These are phyloP conservation scores for Aphaenogaster floridana DNA, from an alignment of 1,140 invertebrate species.

Conservation along the genomic window DNA sequence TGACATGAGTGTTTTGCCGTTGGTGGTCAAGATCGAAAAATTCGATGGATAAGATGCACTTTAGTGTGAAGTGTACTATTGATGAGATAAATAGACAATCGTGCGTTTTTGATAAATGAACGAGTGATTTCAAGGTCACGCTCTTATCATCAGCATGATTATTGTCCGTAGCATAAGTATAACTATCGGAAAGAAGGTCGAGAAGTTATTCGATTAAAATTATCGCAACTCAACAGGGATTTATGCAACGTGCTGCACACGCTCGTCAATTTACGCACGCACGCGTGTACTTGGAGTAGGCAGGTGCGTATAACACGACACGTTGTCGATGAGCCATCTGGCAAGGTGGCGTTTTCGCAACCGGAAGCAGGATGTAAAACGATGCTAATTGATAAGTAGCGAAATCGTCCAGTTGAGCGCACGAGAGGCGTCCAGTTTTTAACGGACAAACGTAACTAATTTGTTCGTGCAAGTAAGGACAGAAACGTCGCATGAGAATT, in stretches of 20 bases:
- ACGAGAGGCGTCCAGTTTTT: not conserved
- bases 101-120: conserved; percentile 8
- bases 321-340: conserved; percentile 76
- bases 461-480: not conserved
- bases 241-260: not conserved
- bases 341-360: conserved; percentile 68
- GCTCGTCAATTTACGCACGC: not conserved
- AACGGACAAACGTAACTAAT: conserved; percentile 39
- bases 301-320: conserved; percentile 80
- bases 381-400: conserved; percentile 75
- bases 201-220: conserved; percentile 7
- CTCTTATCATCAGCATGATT: not conserved
- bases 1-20: conserved; percentile 9
- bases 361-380: conserved; percentile 77
- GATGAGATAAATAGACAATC: conserved; percentile 13
- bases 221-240: conserved; percentile 27
- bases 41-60: not conserved
- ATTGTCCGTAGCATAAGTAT: not conserved
- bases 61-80: not conserved
- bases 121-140: not conserved
- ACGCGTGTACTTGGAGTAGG: conserved; percentile 33
- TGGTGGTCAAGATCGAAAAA: not conserved
- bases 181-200: not conserved
- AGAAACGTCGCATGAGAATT: not conserved
- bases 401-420: conserved; percentile 43